Evolutionary conservation across 2,113 vertebrate genomes (phyloP).

Genomic region (Arenaria interpres): DNA sequence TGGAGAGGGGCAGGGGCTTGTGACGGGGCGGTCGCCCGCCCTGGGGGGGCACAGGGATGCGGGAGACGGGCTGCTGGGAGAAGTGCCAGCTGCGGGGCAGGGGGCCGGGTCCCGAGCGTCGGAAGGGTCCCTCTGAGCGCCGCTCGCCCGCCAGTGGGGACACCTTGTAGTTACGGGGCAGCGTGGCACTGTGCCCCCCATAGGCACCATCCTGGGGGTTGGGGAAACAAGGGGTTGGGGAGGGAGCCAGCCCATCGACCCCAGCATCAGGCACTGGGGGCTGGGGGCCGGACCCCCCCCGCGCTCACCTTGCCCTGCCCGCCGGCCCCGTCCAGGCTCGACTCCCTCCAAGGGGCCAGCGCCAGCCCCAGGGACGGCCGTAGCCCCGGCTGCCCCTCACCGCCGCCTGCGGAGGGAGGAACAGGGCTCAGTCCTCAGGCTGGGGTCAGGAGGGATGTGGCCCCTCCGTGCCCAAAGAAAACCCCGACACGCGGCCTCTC

Average conservation of each 20-base stretch:
- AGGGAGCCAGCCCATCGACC: too few relatives aligned
- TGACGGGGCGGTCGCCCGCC: slow-evolving; percentile 52
- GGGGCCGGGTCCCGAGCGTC: slow-evolving; percentile 20
- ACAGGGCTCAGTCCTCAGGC: too few relatives aligned
- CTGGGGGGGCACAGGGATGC: slow-evolving; percentile 82
- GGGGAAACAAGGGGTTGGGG: too few relatives aligned
- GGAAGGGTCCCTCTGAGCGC: slow-evolving; percentile 57
- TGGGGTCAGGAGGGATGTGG: too few relatives aligned
- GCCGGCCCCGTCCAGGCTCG: slow-evolving; percentile 81
- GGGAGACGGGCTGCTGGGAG: slow-evolving; percentile 78
- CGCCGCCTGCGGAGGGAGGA: too few relatives aligned
- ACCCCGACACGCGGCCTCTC: too few relatives aligned
- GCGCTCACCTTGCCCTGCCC: slow-evolving; percentile 74
- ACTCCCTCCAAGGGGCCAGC: slow-evolving; percentile 85
- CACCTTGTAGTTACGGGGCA: slow-evolving; percentile 79
- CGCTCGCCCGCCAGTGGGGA: slow-evolving; percentile 67
- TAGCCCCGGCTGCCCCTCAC: background rate
- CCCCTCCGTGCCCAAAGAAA: too few relatives aligned
- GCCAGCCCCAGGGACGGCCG: slow-evolving; percentile 22
- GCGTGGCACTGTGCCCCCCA: slow-evolving; percentile 69
- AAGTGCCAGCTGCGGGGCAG: slow-evolving; percentile 68
- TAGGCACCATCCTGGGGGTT: slow-evolving; percentile 17
- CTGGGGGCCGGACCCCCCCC: too few relatives aligned
- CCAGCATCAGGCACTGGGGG: too few relatives aligned
- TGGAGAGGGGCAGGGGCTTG: slow-evolving; percentile 84